Base-by-base conservation (phyloP, 2,888 invertebrate species). In the Xanthia togata region DNA sequence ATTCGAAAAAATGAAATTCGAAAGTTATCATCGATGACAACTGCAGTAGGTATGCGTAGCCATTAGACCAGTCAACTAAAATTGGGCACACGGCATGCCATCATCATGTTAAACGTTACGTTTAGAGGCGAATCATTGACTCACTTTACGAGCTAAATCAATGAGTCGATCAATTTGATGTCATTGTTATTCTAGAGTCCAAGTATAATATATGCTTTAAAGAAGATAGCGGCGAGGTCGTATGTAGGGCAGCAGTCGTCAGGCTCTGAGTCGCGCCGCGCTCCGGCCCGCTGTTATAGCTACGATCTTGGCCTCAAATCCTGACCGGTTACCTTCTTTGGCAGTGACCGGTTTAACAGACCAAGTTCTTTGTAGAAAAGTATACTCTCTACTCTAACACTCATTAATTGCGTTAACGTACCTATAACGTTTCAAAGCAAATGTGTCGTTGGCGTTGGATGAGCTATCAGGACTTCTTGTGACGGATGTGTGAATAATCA, bases 301-400 rank as follows among this genome's bases (percentile, higher is more conserved):
- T 89, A 90, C 92, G 92, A 91, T 93, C 93, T 94, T 94, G 95
- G 94, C 95, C 96, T 94, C 94, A 93, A 93, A 94, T 92, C 90
- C 90, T 90, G 93, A 94, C 93, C 94, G 93, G 95, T 94, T 94
- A 89, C 96, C 96, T 94, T 96, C 94, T 96, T 95, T 94, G 96
- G 93, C 84, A 88, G 89, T 91, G 93, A 96, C 96, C 96, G 96
- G 96, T 96, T 96, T 93, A 89, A 89, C 89, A 91, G 92, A 92
- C 91, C 92, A 92, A 89, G 90, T 89, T 90, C 90, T 91, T 91
- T 90, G 89, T 89, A 91, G 90, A 93, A 92, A 92, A 92, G 90
- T 93, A 91, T 91, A 93, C 90, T 92, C 91, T 92, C 90, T 91
- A 90, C 91, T 92, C 90, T 91, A 90, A 89, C 85, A 89, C 81